phyloP scores from a whole-genome alignment of 2,888 invertebrate genomes.

The Heterodera filipjevi region DNA sequence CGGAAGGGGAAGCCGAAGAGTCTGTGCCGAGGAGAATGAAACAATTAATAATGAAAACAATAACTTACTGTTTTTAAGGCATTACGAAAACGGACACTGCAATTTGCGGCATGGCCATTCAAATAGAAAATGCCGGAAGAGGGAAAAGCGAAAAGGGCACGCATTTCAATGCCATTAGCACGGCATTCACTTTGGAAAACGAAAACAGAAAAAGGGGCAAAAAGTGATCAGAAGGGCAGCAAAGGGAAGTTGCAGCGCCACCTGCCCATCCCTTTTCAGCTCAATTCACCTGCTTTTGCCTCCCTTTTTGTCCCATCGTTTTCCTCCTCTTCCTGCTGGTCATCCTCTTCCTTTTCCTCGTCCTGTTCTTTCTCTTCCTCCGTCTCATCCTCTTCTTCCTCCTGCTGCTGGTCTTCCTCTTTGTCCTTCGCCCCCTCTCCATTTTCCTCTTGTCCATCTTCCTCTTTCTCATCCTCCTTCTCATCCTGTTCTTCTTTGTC shows the following conservation, averaged over 20 bases:
- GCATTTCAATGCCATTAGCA: constrained; percentile 56
- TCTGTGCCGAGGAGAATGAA: constrained; percentile 32
- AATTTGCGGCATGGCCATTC: constrained; percentile 48
- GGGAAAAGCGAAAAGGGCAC: constrained; percentile 48
- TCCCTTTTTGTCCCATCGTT: no score
- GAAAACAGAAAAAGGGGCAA: background rate
- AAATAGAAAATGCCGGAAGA: constrained; percentile 62
- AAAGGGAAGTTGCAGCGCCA: no score
- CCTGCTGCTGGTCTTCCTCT: background rate
- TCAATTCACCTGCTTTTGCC: no score
- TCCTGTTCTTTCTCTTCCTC: background rate
- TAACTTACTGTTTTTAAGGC: constrained; percentile 41
- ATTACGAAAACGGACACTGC: constrained; percentile 44
- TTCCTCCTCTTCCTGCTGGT: background rate
- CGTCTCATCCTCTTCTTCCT: background rate
- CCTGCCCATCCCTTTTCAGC: no score
- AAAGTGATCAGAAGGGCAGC: no score
- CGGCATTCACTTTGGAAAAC: constrained; percentile 60
- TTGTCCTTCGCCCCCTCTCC: no score
- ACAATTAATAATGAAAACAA: background rate
- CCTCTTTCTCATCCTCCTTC: no score
- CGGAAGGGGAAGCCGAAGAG: constrained; percentile 56
- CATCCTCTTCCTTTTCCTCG: background rate
- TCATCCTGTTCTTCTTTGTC: background rate
- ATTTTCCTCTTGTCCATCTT: no score